Evolutionary conservation across 1,140 invertebrate species (phyloP).

Genomic region (Trypoxylus dichotomus): DNA sequence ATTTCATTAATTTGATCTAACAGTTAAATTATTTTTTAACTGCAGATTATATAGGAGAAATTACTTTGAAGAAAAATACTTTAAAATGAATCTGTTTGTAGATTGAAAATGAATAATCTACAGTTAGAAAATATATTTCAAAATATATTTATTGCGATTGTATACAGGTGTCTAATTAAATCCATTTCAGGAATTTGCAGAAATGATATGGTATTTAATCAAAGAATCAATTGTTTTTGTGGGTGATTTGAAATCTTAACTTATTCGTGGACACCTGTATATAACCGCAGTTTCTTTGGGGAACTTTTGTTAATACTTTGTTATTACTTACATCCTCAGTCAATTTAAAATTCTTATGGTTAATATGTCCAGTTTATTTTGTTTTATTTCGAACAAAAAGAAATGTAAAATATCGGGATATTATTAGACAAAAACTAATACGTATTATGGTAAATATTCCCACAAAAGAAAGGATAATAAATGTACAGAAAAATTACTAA

Average conservation of each 20-base stretch:
- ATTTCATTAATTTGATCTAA: background rate
- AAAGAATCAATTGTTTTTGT: background rate
- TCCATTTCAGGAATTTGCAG: background rate
- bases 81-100: background rate
- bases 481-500: background rate
- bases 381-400: background rate
- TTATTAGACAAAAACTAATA: conserved; percentile 2
- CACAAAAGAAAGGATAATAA: background rate
- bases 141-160: background rate
- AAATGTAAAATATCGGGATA: background rate
- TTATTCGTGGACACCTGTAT: background rate
- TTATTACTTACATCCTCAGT: conserved; percentile 8
- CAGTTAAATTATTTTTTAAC: background rate
- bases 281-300: background rate
- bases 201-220: too few species aligned
- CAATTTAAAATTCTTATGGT: conserved; percentile 11
- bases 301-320: conserved; percentile 3
- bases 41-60: background rate
- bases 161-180: conserved; percentile 1
- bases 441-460: conserved; percentile 16
- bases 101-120: background rate
- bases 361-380: conserved; percentile 13
- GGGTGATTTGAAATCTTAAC: background rate
- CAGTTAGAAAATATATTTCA: background rate
- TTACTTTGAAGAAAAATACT: background rate